phyloP scores from a whole-genome alignment of 2,797 vertebrate genomes.

The Dryobates pubescens region DNA sequence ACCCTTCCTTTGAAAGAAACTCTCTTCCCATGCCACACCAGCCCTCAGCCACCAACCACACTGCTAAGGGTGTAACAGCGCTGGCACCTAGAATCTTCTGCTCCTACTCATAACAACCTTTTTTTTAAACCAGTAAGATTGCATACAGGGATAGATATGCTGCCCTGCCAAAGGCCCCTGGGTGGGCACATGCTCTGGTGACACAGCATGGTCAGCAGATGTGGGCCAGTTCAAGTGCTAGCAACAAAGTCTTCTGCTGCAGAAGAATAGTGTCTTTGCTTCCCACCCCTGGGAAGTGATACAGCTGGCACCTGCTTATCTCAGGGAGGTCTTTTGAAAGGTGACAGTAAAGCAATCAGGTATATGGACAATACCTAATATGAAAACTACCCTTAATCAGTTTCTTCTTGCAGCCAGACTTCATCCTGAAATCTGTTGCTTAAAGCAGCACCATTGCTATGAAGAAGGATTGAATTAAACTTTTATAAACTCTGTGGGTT shows the following conservation, averaged over 20 bases:
- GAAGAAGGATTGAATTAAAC: not conserved
- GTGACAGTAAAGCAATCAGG: not conserved
- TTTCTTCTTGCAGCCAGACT: not conserved
- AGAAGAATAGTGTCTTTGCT: not conserved
- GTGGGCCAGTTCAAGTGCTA: not conserved
- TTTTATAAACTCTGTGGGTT: not conserved
- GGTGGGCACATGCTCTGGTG: not conserved
- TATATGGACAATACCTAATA: not conserved
- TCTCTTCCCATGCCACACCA: not conserved
- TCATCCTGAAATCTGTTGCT: not conserved
- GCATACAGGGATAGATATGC: not conserved
- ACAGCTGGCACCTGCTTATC: not conserved
- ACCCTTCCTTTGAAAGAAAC: not conserved
- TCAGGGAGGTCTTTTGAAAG: not conserved
- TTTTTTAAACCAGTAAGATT: not conserved
- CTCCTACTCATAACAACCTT: not conserved
- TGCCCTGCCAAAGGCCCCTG: not conserved
- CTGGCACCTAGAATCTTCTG: not conserved
- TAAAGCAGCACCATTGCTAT: not conserved
- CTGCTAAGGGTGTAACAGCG: not conserved
- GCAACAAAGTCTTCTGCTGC: not conserved
- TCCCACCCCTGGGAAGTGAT: not conserved
- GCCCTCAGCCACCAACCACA: not conserved
- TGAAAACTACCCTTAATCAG: not conserved
- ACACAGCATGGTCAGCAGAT: not conserved